phyloP scores from a whole-genome alignment of 2,113 vertebrate genomes.

The Leiothrix lutea region DNA sequence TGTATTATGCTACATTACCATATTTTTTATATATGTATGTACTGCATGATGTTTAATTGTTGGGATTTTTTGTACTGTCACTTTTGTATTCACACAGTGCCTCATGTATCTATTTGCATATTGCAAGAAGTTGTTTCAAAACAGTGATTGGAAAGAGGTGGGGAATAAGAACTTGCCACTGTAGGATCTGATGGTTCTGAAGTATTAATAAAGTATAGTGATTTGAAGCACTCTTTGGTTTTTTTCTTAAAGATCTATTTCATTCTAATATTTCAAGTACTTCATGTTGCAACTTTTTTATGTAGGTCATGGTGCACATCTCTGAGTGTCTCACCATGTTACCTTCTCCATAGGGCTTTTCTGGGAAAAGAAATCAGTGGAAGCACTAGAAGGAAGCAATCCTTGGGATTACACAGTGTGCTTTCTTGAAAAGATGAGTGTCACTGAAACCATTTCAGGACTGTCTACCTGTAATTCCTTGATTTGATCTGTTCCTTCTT shows the following conservation, averaged over 20 bases:
- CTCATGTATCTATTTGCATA: slow-evolving; percentile 62
- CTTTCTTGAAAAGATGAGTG: not conserved
- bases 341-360: not conserved
- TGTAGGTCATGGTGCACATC: not conserved
- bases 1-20: slow-evolving; percentile 7
- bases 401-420: not conserved
- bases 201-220: slow-evolving; percentile 63
- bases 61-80: slow-evolving; percentile 38
- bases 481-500: not conserved
- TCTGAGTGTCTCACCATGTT: not conserved
- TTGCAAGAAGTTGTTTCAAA: slow-evolving; percentile 43
- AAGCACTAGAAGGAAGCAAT: not conserved
- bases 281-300: not conserved
- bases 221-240: not conserved
- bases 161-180: not conserved
- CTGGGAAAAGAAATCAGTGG: not conserved
- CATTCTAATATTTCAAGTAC: not conserved
- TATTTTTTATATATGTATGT: slow-evolving; percentile 21
- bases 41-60: slow-evolving; percentile 55
- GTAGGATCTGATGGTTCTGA: slow-evolving; percentile 24
- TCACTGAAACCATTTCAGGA: not conserved
- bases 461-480: not conserved
- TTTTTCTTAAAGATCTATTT: not conserved
- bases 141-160: not conserved
- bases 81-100: slow-evolving; percentile 59